phyloP scores from a whole-genome alignment of 2,888 invertebrate species.

The Sericinus montela region DNA sequence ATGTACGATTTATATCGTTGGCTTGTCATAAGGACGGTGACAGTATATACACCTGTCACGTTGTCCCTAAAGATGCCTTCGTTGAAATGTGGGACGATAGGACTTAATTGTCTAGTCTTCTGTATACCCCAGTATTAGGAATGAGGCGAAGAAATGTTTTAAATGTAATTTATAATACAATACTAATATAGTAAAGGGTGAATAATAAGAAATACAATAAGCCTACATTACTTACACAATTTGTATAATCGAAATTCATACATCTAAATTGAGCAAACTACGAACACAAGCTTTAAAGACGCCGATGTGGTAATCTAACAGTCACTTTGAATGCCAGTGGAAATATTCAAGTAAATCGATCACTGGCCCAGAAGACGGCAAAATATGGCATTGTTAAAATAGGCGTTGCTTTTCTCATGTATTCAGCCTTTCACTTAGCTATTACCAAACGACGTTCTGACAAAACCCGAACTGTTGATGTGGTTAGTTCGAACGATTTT shows the following conservation, averaged over 20 bases:
- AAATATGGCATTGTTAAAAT: constrained; percentile 73
- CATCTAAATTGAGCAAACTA: constrained; percentile 15
- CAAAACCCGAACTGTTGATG: neutral
- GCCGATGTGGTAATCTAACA: constrained; percentile 27
- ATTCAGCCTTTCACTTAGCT: constrained; percentile 72
- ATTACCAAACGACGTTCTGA: constrained; percentile 59
- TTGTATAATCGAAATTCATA: constrained; percentile 7
- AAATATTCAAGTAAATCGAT: constrained; percentile 72
- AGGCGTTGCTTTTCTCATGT: constrained; percentile 75
- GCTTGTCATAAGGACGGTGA: no score
- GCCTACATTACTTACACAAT: constrained; percentile 10
- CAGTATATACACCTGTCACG: no score
- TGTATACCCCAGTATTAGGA: no score
- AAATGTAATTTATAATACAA: no score
- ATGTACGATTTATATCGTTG: no score
- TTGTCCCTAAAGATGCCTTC: no score
- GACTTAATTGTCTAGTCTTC: no score
- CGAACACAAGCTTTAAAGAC: constrained; percentile 11
- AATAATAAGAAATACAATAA: constrained; percentile 2
- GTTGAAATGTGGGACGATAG: no score
- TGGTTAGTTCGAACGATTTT: constrained; percentile 27
- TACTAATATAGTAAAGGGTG: neutral
- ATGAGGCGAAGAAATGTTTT: no score
- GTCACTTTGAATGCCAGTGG: constrained; percentile 50
- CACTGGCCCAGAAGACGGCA: constrained; percentile 65